Percentiles rank a stretch among this genome's conserved stretches.
These are phyloP conservation scores for Podocnemis expansa DNA, from an alignment of 2,113 vertebrate species.

Conservation along the genomic window DNA sequence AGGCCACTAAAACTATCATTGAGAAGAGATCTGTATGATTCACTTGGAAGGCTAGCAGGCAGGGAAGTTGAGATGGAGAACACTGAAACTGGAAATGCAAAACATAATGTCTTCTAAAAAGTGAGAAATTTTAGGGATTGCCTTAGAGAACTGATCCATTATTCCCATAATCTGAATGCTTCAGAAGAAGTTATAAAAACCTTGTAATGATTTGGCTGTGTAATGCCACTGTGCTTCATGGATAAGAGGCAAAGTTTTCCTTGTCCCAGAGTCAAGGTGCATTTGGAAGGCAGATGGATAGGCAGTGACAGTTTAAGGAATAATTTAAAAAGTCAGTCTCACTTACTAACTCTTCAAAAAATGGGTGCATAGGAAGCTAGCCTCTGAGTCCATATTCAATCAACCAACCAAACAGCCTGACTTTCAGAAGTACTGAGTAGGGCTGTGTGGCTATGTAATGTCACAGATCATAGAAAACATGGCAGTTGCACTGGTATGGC, in stretches of 20 bases:
- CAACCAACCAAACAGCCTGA: neutral
- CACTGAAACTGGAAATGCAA: neutral
- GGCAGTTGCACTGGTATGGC: neutral
- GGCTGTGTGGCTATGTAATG: neutral
- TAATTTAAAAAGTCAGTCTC: neutral
- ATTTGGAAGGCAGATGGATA: neutral
- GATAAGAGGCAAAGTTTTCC: neutral
- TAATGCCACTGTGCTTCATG: neutral
- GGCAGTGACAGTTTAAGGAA: neutral
- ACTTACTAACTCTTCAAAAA: neutral
- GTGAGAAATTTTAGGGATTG: neutral
- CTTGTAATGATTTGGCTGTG: neutral
- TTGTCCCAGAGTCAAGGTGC: neutral
- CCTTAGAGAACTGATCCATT: neutral
- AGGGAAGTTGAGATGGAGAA: neutral
- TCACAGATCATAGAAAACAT: neutral
- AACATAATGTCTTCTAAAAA: neutral
- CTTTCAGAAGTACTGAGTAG: neutral
- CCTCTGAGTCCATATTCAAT: neutral
- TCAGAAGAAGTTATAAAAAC: neutral
- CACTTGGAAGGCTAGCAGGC: neutral
- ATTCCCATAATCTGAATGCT: neutral
- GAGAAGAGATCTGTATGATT: neutral
- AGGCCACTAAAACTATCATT: neutral
- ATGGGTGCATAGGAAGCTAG: neutral